Evolutionary conservation across 2,113 vertebrate species (phyloP).

Genomic region (Carlito syrichta): DNA sequence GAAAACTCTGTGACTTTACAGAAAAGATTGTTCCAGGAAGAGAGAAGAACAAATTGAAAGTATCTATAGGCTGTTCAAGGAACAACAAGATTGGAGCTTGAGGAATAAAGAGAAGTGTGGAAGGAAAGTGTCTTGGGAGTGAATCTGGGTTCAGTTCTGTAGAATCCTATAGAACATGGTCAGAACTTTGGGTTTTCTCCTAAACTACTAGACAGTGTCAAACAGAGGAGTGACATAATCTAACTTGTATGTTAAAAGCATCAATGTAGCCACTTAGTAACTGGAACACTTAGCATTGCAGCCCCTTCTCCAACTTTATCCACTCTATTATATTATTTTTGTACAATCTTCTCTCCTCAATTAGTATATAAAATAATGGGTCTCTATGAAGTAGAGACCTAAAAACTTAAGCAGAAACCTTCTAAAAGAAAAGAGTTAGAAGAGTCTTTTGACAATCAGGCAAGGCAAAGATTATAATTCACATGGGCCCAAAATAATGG

Average conservation of each 20-base stretch:
- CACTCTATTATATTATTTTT: not conserved
- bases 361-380: not conserved
- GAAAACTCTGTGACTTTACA: not conserved
- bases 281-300: not conserved
- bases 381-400: not conserved
- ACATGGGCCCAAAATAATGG: accelerated
- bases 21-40: too few species aligned
- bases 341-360: not conserved
- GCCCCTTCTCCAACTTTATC: not conserved
- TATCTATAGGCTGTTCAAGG: not conserved
- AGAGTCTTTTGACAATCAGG: not conserved
- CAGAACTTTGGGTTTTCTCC: not conserved
- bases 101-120: not conserved
- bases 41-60: not conserved
- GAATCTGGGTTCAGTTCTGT: not conserved
- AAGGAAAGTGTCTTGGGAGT: not conserved
- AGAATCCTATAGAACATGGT: not conserved
- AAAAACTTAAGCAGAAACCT: not conserved
- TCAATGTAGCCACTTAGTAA: not conserved
- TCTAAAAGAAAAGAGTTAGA: not conserved
- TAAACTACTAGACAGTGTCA: not conserved
- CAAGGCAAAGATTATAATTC: not conserved
- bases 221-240: not conserved
- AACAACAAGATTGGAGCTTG: not conserved
- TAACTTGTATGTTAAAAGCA: not conserved